These are phyloP conservation scores for Platygyra sinensis DNA, from an alignment of 64 coral and sea anemone species.

Conservation along the genomic window DNA sequence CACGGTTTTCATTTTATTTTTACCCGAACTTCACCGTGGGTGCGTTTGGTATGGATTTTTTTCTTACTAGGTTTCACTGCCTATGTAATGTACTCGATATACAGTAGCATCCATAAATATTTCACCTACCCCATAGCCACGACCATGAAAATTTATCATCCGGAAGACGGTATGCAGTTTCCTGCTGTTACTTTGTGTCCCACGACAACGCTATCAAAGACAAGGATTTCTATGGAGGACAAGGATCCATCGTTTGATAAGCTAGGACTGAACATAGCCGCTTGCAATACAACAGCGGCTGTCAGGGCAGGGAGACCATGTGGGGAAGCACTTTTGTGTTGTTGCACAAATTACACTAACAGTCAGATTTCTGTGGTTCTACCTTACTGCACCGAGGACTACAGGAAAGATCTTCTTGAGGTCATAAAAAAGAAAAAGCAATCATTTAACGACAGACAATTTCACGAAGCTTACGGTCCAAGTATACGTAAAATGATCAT, in stretches of 20 bases:
- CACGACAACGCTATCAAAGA: slow-evolving; percentile 2
- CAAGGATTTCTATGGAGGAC: slow-evolving; percentile 6
- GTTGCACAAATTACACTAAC: background rate
- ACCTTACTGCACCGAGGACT: slow-evolving; percentile 22
- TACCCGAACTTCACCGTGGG: background rate
- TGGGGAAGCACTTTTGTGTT: slow-evolving; percentile 22
- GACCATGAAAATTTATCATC: slow-evolving; percentile 1
- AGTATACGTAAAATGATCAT: slow-evolving; percentile 3
- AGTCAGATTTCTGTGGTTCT: background rate
- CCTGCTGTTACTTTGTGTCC: slow-evolving; percentile 26
- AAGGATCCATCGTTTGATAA: background rate
- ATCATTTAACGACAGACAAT: slow-evolving; percentile 30
- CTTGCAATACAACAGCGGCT: slow-evolving; percentile 4
- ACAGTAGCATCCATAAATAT: background rate
- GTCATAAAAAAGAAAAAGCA: background rate
- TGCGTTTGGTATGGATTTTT: slow-evolving; percentile 22
- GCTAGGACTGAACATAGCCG: slow-evolving; percentile 10
- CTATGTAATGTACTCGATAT: background rate
- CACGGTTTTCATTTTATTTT: slow-evolving; percentile 47
- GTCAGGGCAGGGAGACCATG: slow-evolving; percentile 24
- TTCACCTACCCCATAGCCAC: slow-evolving; percentile 30
- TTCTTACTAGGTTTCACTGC: slow-evolving; percentile 1
- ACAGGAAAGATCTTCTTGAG: slow-evolving; percentile 9
- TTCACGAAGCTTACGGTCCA: slow-evolving; percentile 20
- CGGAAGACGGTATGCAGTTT: background rate